phyloP scores from a whole-genome alignment of 2,113 vertebrate genomes.

The Hymenochirus boettgeri region DNA sequence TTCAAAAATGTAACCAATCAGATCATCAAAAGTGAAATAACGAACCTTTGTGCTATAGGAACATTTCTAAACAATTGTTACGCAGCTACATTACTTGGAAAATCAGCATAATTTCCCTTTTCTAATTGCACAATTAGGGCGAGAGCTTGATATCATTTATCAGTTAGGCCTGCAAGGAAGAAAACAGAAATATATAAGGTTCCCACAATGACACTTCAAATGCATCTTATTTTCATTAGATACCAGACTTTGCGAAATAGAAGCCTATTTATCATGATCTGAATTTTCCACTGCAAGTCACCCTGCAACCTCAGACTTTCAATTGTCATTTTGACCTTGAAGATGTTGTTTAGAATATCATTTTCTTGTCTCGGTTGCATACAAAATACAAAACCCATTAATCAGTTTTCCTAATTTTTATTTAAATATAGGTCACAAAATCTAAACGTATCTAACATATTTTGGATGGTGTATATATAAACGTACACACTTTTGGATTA shows the following conservation, averaged over 20 bases:
- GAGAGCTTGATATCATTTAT: constrained; percentile 91
- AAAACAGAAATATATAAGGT: constrained; percentile 58
- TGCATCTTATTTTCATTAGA: constrained; percentile 86
- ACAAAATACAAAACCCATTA: constrained; percentile 84
- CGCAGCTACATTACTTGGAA: constrained; percentile 76
- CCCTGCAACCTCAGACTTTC: constrained; percentile 66
- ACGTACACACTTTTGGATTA: constrained; percentile 1
- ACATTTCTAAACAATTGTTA: constrained; percentile 83
- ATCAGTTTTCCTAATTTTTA: constrained; percentile 59
- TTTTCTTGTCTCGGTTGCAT: constrained; percentile 88
- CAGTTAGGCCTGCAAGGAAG: constrained; percentile 71
- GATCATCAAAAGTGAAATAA: too few relatives aligned
- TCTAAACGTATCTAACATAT: constrained; percentile 43
- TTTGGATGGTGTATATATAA: constrained; percentile 1
- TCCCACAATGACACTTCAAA: constrained; percentile 64
- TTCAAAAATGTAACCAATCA: constrained; percentile 73
- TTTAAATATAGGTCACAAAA: constrained; percentile 70
- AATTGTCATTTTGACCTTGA: constrained; percentile 94
- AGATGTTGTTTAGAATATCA: constrained; percentile 74
- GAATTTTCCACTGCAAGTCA: constrained; percentile 78
- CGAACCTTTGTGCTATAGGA: too few relatives aligned
- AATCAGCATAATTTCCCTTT: constrained; percentile 87
- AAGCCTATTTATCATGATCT: constrained; percentile 95
- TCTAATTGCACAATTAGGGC: constrained; percentile 99
- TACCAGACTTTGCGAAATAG: constrained; percentile 90